Evolutionary conservation across 2,888 invertebrate species (phyloP), one percentile per base, ranked within the genome.

Genomic region (Pristionchus arcanus): DNA sequence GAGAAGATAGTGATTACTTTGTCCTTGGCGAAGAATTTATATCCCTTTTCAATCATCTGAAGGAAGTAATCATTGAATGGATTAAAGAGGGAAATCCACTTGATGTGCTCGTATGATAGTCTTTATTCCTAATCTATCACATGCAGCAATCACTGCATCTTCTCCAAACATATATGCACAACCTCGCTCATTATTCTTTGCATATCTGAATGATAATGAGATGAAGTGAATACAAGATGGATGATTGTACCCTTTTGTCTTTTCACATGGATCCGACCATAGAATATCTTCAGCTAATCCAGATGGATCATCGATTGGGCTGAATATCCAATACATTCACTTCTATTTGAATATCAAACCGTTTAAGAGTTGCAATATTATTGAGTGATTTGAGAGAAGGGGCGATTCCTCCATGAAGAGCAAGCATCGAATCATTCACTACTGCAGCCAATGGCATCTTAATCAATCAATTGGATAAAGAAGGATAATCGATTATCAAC

Each of bases 361-460:
- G 85, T 89, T 91, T 91, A 77, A 92, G 84, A 9, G 84, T n/a
- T 9, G 93, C 86, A 74, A 92, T 91, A 87, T 91, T 92, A 66
- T 92, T 91, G 55, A 92, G 90, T 16, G 90, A 90, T 55, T 92
- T 93, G 55, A 92, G 68, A 31, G 83, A 49, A 16, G 92, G 92
- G 28, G 92, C 90, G 34, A 92, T 85, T 25, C 92, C 90, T 21
- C 90, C 90, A 49, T 90, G 91, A 90, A 92, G 91, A 87, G 93
- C 93, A 9, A 92, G 88, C 84, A 92, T 91, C 77, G 91, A 90
- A 37, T 90, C 90, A 49, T 91, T 90, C 34, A 92, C 90, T 3
- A 90, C 86, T 25, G 93, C 92, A 2, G 92, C 92, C 31, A 93
- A 63, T 28, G 92, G 92, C 91, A 92, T 91, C 89, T 89, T 0